Conservation (phyloP, 2,888 invertebrate species). For the Salpingus planirostris region DNA sequence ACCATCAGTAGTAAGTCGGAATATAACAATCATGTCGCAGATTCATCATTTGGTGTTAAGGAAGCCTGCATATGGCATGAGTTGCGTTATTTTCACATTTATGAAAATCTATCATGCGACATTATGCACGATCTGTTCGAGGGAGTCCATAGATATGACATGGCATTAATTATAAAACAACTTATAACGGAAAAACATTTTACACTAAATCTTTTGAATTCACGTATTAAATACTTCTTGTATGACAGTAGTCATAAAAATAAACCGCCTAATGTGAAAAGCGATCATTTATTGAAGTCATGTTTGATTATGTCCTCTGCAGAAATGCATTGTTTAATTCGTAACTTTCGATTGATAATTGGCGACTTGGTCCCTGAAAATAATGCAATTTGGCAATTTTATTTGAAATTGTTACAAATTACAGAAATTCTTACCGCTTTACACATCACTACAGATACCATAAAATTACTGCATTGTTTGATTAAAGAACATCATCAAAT, state of each 20-base stretch:
- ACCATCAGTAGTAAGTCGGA: not conserved
- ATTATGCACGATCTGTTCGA: conserved; percentile 16
- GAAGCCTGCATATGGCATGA: conserved; percentile 9
- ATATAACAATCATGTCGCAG: not conserved
- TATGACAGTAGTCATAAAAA: conserved; percentile 11
- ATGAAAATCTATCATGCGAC: conserved; percentile 11
- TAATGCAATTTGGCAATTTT: conserved; percentile 1
- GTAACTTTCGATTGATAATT: conserved; percentile 6
- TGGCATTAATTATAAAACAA: conserved; percentile 12
- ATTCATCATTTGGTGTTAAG: conserved; percentile 8
- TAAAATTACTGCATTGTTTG: not conserved
- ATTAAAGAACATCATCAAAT: conserved; percentile 4
- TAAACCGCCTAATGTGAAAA: conserved; percentile 11
- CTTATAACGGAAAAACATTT: conserved; percentile 10
- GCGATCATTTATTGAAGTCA: conserved; percentile 10
- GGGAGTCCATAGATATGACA: conserved; percentile 13
- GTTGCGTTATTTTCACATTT: conserved; percentile 7
- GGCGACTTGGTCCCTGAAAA: not conserved
- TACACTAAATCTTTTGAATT: conserved; percentile 9
- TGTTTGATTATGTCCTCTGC: conserved; percentile 11
- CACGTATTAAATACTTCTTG: conserved; percentile 12
- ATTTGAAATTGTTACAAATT: conserved; percentile 1
- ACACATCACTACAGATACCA: not conserved
- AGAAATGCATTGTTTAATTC: conserved; percentile 12
- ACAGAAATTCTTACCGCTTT: not conserved